Conservation (phyloP, 2,888 invertebrate species). For the Argyra leucocephala region DNA sequence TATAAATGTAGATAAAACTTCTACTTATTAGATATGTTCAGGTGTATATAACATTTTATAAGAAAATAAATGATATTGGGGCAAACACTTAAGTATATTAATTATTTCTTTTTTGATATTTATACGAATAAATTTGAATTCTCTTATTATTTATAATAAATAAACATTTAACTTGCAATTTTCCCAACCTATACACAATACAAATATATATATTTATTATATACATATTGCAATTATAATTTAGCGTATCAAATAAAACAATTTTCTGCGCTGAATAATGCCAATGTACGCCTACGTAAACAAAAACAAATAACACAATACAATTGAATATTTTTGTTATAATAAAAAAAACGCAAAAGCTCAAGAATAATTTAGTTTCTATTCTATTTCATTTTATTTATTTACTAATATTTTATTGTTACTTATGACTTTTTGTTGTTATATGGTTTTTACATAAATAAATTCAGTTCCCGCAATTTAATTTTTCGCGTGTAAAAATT, state of each 20-base stretch:
- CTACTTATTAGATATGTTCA: neutral
- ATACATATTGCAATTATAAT: no score
- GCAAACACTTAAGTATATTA: no score
- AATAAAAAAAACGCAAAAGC: neutral
- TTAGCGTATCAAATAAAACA: neutral
- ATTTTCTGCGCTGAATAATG: neutral
- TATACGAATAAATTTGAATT: no score
- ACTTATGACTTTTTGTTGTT: neutral
- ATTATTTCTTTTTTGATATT: no score
- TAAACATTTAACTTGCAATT: no score
- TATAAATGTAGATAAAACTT: neutral
- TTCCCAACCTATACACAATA: no score
- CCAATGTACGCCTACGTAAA: constrained; percentile 4
- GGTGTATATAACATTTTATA: neutral
- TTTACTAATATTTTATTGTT: neutral
- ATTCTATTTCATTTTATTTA: neutral
- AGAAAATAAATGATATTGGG: no score
- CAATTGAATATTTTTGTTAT: neutral
- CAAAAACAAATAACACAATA: neutral
- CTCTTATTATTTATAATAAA: no score
- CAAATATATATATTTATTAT: no score
- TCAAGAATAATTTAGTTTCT: neutral
- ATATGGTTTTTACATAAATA: neutral
- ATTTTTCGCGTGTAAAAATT: neutral
- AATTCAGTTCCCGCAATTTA: neutral